A percentile compares a stretch with the other conserved stretches of the same genome.
Evolutionary conservation across 1,140 invertebrate species (phyloP).

Genomic region (Scaptomyza graminum): DNA sequence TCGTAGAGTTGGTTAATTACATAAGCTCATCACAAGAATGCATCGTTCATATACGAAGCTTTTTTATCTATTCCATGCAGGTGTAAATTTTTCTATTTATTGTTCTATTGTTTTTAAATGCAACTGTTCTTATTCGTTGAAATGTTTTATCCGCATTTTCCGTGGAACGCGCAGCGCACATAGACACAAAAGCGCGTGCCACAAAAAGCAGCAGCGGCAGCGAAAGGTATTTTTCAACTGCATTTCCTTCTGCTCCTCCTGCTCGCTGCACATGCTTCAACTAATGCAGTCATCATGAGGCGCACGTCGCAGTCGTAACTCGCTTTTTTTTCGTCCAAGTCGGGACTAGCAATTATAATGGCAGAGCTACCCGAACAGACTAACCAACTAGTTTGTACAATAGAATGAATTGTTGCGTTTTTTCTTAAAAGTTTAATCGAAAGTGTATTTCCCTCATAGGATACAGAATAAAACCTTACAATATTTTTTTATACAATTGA

Average conservation of each 20-base stretch:
- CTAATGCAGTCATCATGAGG: constrained; percentile 10
- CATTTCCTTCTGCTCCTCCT: constrained; percentile 18
- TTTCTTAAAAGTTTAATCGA: too few species aligned
- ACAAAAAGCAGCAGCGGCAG: constrained; percentile 18
- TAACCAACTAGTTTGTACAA: constrained; percentile 9
- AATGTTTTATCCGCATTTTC: constrained; percentile 28
- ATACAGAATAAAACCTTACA: too few species aligned
- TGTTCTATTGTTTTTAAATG: constrained; percentile 35
- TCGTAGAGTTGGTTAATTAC: background rate
- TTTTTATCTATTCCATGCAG: constrained; percentile 19
- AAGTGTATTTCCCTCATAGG: too few species aligned
- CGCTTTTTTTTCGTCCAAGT: constrained; percentile 23
- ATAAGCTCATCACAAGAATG: constrained; percentile 2
- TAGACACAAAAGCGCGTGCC: constrained; percentile 36
- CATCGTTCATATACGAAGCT: background rate
- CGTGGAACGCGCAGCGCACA: background rate
- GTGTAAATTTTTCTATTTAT: constrained; percentile 10
- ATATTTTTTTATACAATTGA: background rate
- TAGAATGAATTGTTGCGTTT: too few species aligned
- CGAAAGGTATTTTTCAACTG: constrained; percentile 15
- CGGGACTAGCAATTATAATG: constrained; percentile 40
- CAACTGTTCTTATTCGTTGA: constrained; percentile 25
- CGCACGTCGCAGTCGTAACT: constrained; percentile 45
- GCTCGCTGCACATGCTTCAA: background rate
- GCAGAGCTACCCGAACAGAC: constrained; percentile 30